Percentiles rank a stretch among this genome's conserved stretches.
Evolutionary conservation across 1,140 invertebrate genomes (phyloP).

Genomic region (Paraescarpia echinospica): DNA sequence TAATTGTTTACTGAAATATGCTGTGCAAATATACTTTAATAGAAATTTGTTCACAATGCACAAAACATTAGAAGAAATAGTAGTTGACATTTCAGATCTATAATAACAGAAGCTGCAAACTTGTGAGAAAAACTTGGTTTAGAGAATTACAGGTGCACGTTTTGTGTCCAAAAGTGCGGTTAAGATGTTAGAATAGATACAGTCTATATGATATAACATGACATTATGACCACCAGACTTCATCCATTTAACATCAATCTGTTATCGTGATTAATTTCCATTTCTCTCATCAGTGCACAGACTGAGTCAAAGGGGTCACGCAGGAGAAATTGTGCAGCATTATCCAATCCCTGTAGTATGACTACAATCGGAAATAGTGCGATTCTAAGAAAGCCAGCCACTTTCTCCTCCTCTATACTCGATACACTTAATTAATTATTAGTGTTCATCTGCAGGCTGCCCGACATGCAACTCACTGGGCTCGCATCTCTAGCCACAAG

Average conservation of each 20-base stretch:
- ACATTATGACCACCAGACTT: background rate
- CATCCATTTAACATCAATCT: background rate
- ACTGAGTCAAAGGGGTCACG: background rate
- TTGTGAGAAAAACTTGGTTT: too few species aligned
- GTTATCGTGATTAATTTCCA: background rate
- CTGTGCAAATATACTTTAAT: too few species aligned
- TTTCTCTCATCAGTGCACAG: background rate
- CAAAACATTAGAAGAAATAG: too few species aligned
- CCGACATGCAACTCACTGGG: background rate
- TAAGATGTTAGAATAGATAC: too few species aligned
- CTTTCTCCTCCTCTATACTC: background rate
- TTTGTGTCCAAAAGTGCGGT: too few species aligned
- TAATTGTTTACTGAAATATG: too few species aligned
- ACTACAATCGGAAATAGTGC: background rate
- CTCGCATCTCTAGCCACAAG: background rate
- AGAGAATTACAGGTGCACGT: too few species aligned
- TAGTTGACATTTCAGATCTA: too few species aligned
- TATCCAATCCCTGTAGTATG: background rate
- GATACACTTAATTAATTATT: background rate
- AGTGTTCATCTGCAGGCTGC: background rate
- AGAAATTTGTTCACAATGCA: too few species aligned
- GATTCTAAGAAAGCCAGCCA: background rate
- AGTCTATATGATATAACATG: background rate
- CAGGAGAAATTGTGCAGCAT: background rate
- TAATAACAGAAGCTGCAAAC: too few species aligned